Evolutionary conservation across 2,113 vertebrate species (phyloP).

Genomic region (Paedocypris sp.): DNA sequence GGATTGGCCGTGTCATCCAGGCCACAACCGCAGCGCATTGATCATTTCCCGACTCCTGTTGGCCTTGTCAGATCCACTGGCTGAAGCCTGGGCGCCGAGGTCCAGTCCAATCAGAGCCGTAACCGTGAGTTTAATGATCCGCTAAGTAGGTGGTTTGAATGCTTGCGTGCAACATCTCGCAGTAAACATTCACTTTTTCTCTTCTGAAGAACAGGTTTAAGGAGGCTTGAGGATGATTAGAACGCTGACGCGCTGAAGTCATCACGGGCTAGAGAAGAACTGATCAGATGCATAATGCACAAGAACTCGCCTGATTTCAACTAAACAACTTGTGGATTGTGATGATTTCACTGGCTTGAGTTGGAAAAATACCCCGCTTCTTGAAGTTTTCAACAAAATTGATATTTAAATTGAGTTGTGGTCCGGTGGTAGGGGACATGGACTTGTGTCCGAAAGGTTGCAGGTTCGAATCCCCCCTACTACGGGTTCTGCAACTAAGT

Average conservation of each 20-base stretch:
- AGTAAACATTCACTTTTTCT: not conserved
- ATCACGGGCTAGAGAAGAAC: conserved; percentile 34
- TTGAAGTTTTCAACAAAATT: too few relatives aligned
- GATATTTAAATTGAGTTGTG: too few relatives aligned
- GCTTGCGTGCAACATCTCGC: not conserved
- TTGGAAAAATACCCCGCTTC: conserved; percentile 26
- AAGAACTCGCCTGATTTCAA: too few relatives aligned
- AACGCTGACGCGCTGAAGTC: conserved; percentile 29
- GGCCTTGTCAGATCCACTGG: not conserved
- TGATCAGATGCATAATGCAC: conserved; percentile 54
- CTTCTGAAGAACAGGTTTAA: not conserved
- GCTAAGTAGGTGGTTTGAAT: not conserved
- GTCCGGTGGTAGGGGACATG: too few relatives aligned
- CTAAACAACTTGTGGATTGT: conserved; percentile 40
- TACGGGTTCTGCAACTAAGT: too few relatives aligned
- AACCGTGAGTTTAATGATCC: not conserved
- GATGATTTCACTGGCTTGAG: conserved; percentile 29
- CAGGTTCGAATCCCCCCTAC: too few relatives aligned
- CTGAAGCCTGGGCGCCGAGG: too few relatives aligned
- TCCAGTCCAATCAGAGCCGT: not conserved
- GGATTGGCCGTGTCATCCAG: conserved; percentile 11
- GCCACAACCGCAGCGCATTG: conserved; percentile 6
- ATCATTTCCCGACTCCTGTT: conserved; percentile 3
- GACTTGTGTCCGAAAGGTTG: too few relatives aligned
- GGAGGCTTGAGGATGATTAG: conserved; percentile 21